Evolutionary conservation across 2,113 vertebrate genomes (phyloP).

Genomic region (Leptocoma aspasia): DNA sequence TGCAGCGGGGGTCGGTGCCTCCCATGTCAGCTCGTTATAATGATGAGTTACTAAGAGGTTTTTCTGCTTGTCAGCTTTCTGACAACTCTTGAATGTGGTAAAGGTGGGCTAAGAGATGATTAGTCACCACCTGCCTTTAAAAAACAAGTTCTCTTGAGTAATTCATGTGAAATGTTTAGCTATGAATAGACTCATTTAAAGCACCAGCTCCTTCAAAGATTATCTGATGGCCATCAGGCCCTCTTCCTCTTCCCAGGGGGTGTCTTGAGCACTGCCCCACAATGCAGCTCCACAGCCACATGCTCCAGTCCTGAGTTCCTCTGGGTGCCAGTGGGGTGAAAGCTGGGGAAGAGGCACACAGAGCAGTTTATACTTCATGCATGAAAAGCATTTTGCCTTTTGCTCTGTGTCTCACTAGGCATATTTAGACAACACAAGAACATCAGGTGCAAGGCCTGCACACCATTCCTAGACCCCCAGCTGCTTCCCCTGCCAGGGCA

Average conservation of each 20-base stretch:
- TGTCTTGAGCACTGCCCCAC: neutral
- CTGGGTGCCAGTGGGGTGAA: neutral
- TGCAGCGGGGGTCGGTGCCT: constrained; percentile 23
- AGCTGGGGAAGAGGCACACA: neutral
- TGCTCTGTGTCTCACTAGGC: neutral
- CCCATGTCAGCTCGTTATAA: constrained; percentile 26
- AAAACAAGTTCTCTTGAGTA: constrained; percentile 35
- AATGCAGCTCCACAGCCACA: neutral
- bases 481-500: neutral
- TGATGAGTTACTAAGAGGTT: constrained; percentile 30
- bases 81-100: constrained; percentile 30
- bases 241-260: neutral
- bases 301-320: neutral
- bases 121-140: constrained; percentile 52
- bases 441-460: neutral
- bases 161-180: constrained; percentile 19
- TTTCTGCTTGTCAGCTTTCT: constrained; percentile 41
- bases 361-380: neutral
- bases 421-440: neutral
- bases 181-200: neutral
- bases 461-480: fast-evolving
- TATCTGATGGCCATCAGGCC: neutral
- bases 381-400: neutral
- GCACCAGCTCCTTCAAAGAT: neutral
- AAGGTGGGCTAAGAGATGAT: constrained; percentile 53